phyloP scores from a whole-genome alignment of 1,140 invertebrate species.

The Thaumetopoea pityocampa region DNA sequence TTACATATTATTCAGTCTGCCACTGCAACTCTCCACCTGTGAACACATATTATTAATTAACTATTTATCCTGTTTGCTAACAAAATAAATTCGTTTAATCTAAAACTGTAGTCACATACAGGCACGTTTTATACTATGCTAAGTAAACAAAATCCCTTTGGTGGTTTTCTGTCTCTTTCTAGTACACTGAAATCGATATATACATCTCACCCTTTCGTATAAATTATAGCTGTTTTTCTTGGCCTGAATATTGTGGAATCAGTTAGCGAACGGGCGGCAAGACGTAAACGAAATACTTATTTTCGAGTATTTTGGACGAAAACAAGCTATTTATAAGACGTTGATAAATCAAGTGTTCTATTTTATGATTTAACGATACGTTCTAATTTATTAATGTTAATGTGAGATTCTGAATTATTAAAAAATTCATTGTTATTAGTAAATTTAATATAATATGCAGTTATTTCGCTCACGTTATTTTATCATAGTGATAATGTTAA shows the following conservation, averaged over 20 bases:
- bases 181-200: conserved; percentile 10
- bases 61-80: background rate
- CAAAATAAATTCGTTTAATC: background rate
- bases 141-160: conserved; percentile 20
- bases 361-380: conserved; percentile 5
- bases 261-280: conserved; percentile 24
- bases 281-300: conserved; percentile 51
- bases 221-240: conserved; percentile 58
- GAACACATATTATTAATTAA: too few relatives aligned
- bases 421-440: conserved; percentile 1
- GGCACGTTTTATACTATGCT: conserved; percentile 24
- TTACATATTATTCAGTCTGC: conserved; percentile 57
- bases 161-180: conserved; percentile 22
- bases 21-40: conserved; percentile 28
- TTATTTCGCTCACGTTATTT: too few relatives aligned
- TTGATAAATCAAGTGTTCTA: conserved; percentile 43
- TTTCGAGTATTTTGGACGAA: conserved; percentile 45
- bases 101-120: conserved; percentile 19
- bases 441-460: too few relatives aligned
- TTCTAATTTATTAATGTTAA: conserved; percentile 3
- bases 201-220: conserved; percentile 32
- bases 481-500: too few relatives aligned
- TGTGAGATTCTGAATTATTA: conserved; percentile 6
- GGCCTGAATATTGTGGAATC: conserved; percentile 38
- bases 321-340: conserved; percentile 55